phyloP scores from a whole-genome alignment of 2,797 vertebrate species.

The Etheostoma nigrum region DNA sequence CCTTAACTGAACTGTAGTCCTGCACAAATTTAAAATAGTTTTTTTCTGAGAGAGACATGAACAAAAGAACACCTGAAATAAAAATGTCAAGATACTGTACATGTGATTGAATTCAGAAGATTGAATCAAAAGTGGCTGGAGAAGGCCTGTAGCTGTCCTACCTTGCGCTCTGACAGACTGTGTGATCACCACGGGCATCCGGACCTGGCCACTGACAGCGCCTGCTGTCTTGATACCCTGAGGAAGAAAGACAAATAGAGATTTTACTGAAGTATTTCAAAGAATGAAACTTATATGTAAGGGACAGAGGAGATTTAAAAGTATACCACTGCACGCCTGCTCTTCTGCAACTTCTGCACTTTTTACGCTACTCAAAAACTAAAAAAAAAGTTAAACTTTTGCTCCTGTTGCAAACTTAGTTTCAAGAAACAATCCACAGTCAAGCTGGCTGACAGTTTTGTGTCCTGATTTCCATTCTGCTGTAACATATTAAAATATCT shows the following conservation, averaged over 20 bases:
- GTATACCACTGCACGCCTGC: constrained; percentile 1
- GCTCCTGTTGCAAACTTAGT: constrained; percentile 11
- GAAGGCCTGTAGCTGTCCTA: constrained; percentile 56
- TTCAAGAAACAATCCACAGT: constrained; percentile 25
- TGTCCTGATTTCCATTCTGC: constrained; percentile 14
- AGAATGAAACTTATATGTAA: constrained; percentile 28
- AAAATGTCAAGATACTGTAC: not conserved
- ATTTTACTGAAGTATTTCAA: constrained; percentile 29
- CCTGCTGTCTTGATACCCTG: constrained; percentile 87
- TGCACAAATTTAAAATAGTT: not conserved
- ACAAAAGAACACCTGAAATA: not conserved
- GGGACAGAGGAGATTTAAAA: constrained; percentile 25
- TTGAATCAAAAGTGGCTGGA: constrained; percentile 16
- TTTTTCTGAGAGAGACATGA: not conserved
- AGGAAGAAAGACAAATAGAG: constrained; percentile 22
- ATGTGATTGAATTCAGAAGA: constrained; percentile 18
- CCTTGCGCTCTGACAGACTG: constrained; percentile 88
- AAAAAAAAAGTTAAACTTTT: not conserved
- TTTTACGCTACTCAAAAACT: not conserved
- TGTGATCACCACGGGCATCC: constrained; percentile 90
- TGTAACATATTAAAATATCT: constrained; percentile 12
- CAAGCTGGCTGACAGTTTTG: constrained; percentile 15
- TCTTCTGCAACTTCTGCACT: constrained; percentile 10
- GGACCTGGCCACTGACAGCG: constrained; percentile 84
- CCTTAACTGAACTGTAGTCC: not conserved